Conservation (phyloP, 2,888 invertebrate genomes). For the Calephelis perditalis region DNA sequence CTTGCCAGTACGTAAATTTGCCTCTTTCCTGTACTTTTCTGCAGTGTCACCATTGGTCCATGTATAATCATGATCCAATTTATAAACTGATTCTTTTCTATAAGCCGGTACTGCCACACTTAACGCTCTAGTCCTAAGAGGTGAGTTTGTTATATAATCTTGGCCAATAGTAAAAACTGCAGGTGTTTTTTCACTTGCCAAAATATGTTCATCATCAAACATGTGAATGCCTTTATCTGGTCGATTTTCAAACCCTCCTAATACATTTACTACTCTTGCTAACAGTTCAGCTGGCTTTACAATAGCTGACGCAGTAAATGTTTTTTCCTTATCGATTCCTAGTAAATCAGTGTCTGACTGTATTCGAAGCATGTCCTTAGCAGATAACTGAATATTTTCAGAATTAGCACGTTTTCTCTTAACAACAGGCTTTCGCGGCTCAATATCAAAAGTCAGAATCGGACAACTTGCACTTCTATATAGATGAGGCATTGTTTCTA, state of each 20-base stretch:
- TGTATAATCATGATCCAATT: constrained; percentile 76
- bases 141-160: constrained; percentile 51
- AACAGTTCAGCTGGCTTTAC: constrained; percentile 87
- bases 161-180: constrained; percentile 77
- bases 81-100: constrained; percentile 57
- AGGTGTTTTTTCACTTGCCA: constrained; percentile 81
- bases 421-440: constrained; percentile 62
- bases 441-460: constrained; percentile 81
- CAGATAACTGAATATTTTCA: constrained; percentile 74
- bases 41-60: constrained; percentile 84
- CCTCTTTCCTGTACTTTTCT: constrained; percentile 76
- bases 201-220: constrained; percentile 85
- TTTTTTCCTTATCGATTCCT: constrained; percentile 87
- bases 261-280: constrained; percentile 86
- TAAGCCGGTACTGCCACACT: constrained; percentile 78
- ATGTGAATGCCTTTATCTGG: constrained; percentile 80
- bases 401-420: constrained; percentile 81
- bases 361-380: constrained; percentile 78
- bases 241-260: constrained; percentile 80
- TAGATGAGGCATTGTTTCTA: constrained; percentile 71
- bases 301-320: constrained; percentile 84
- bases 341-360: constrained; percentile 89
- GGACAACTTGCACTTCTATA: constrained; percentile 84
- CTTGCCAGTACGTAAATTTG: constrained; percentile 62
- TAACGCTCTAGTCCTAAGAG: constrained; percentile 78